A percentile compares a stretch with the other conserved stretches of the same genome.
Conservation (phyloP, 2,797 vertebrate genomes). For the Artibeus jamaicensis region DNA sequence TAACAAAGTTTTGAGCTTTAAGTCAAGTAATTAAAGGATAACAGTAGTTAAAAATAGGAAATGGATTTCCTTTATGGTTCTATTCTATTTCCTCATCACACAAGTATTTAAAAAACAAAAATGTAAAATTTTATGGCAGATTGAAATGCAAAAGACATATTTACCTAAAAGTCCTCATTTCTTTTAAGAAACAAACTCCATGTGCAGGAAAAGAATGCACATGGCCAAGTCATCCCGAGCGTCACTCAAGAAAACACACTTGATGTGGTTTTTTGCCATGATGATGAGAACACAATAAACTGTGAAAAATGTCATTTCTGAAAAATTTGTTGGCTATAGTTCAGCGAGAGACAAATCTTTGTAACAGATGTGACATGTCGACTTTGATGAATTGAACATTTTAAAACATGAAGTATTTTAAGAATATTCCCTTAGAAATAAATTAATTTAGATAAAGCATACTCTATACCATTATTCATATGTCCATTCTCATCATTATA, state of each 20-base stretch:
- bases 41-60: neutral
- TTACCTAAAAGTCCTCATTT: slow-evolving; percentile 53
- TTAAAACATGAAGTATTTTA: slow-evolving; percentile 53
- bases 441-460: slow-evolving; percentile 40
- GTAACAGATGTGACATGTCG: slow-evolving; percentile 72
- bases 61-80: neutral
- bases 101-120: slow-evolving; percentile 24
- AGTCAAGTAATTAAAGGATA: slow-evolving; percentile 15
- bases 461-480: neutral
- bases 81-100: slow-evolving; percentile 44
- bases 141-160: slow-evolving; percentile 27
- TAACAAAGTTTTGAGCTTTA: slow-evolving; percentile 10
- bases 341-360: slow-evolving; percentile 73
- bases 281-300: slow-evolving; percentile 78
- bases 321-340: slow-evolving; percentile 69
- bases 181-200: slow-evolving; percentile 55
- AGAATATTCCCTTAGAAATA: slow-evolving; percentile 36
- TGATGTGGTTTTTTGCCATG: slow-evolving; percentile 68
- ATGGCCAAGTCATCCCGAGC: slow-evolving; percentile 65
- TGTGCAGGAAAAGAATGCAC: slow-evolving; percentile 60
- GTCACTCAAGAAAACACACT: slow-evolving; percentile 47
- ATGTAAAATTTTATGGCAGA: neutral
- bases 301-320: slow-evolving; percentile 80
- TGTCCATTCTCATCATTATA: neutral
- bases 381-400: slow-evolving; percentile 75